Percentiles rank a stretch among this genome's conserved stretches.
These are phyloP conservation scores for Sminthurides aquaticus DNA, from an alignment of 2,888 invertebrate species.

Conservation along the genomic window DNA sequence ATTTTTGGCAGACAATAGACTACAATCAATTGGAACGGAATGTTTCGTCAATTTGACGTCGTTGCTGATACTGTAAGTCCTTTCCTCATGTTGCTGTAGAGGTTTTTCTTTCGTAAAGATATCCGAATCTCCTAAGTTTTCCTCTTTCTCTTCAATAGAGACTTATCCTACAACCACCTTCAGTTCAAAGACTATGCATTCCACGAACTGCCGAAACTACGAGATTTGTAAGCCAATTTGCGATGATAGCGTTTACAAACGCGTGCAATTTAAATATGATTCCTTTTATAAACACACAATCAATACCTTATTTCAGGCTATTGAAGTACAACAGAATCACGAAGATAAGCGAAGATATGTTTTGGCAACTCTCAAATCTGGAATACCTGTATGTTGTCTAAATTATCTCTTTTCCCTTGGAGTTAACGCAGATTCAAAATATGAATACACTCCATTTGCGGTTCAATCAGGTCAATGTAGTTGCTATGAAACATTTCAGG, in stretches of 20 bases:
- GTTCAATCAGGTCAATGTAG: too few species aligned
- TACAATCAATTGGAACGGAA: constrained; percentile 44
- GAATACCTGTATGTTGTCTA: too few species aligned
- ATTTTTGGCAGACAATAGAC: constrained; percentile 50
- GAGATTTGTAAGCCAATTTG: constrained; percentile 52
- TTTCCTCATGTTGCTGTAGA: too few species aligned
- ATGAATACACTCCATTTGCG: too few species aligned
- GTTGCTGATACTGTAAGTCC: constrained; percentile 40
- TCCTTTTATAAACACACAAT: too few species aligned
- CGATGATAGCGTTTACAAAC: too few species aligned
- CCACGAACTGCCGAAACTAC: constrained; percentile 49
- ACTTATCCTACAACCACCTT: constrained; percentile 51
- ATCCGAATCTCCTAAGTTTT: constrained; percentile 1
- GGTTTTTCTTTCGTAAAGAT: too few species aligned
- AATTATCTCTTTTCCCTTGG: too few species aligned
- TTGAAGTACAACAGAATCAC: constrained; percentile 43
- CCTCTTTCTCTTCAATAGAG: constrained; percentile 36
- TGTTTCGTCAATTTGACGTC: constrained; percentile 28
- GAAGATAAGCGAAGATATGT: constrained; percentile 49
- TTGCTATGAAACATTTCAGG: constrained; percentile 20
- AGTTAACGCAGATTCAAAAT: too few species aligned
- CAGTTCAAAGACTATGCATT: constrained; percentile 49
- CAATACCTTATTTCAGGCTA: constrained; percentile 22
- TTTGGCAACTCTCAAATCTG: constrained; percentile 49
- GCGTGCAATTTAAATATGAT: too few species aligned